Evolutionary conservation across 2,888 invertebrate genomes (phyloP).

Genomic region (Plagodis dolabraria): DNA sequence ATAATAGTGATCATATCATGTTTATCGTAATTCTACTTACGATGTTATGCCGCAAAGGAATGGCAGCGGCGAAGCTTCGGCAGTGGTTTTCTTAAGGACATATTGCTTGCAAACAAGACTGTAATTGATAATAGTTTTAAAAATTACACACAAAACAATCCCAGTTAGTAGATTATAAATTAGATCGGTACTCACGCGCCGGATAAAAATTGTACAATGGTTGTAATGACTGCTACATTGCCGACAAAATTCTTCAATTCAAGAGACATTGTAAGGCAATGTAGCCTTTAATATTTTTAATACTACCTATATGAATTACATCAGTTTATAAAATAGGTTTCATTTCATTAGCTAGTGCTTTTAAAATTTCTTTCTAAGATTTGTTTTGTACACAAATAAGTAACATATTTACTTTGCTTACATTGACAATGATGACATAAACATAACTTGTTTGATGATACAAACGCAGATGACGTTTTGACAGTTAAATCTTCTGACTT

Average conservation of each 20-base stretch:
- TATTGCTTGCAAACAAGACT: slow-evolving; percentile 92
- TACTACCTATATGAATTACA: background rate
- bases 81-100: slow-evolving; percentile 89
- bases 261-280: background rate
- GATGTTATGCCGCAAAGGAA: slow-evolving; percentile 91
- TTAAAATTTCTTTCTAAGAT: too few relatives aligned
- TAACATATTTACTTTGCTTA: too few relatives aligned
- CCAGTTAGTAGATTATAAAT: too few relatives aligned
- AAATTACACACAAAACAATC: too few relatives aligned
- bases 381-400: too few relatives aligned
- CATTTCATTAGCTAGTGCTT: too few relatives aligned
- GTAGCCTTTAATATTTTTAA: background rate
- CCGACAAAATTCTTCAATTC: slow-evolving; percentile 56
- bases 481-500: too few relatives aligned
- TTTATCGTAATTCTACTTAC: slow-evolving; percentile 75
- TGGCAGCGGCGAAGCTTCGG: slow-evolving; percentile 90
- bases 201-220: slow-evolving; percentile 93
- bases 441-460: too few relatives aligned
- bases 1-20: background rate
- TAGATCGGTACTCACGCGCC: slow-evolving; percentile 88
- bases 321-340: background rate
- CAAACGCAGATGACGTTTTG: too few relatives aligned
- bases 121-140: slow-evolving; percentile 49
- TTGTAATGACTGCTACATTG: slow-evolving; percentile 88
- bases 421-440: too few relatives aligned